Conservation (phyloP, 2,797 vertebrate genomes). For the Gymnodraco acuticeps region DNA sequence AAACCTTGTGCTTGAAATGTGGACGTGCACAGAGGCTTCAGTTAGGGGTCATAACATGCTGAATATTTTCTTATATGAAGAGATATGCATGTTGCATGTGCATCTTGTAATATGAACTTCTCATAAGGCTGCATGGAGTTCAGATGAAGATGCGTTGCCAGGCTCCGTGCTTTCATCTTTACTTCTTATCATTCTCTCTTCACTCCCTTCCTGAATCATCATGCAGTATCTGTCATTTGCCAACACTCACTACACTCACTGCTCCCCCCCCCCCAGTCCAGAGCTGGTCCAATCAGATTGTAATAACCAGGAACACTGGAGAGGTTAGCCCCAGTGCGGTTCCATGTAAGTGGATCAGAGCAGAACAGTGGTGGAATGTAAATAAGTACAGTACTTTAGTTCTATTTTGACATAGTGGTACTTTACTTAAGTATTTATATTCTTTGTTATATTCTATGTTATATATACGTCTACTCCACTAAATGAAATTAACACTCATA, state of each 20-base stretch:
- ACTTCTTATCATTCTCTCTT: slow-evolving; percentile 24
- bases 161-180: slow-evolving; percentile 23
- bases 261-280: background rate
- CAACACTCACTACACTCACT: slow-evolving; percentile 10
- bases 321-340: background rate
- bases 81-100: slow-evolving; percentile 24
- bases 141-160: slow-evolving; percentile 26
- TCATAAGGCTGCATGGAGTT: slow-evolving; percentile 3
- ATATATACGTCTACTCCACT: too few species aligned
- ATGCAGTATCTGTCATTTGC: slow-evolving; percentile 19
- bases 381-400: too few species aligned
- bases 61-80: background rate
- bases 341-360: background rate
- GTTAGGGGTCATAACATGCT: slow-evolving; percentile 3
- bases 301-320: background rate
- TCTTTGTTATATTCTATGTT: too few species aligned
- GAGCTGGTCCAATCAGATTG: background rate
- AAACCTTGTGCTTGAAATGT: background rate
- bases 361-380: too few species aligned
- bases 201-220: slow-evolving; percentile 21
- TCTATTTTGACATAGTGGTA: too few species aligned
- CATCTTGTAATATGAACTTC: slow-evolving; percentile 27
- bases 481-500: too few species aligned
- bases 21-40: background rate
- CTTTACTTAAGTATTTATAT: too few species aligned